A percentile compares a stretch with the other conserved stretches of the same genome.
Evolutionary conservation across 1,140 invertebrate genomes (phyloP).

Genomic region (Druon quercuslanigerum): DNA sequence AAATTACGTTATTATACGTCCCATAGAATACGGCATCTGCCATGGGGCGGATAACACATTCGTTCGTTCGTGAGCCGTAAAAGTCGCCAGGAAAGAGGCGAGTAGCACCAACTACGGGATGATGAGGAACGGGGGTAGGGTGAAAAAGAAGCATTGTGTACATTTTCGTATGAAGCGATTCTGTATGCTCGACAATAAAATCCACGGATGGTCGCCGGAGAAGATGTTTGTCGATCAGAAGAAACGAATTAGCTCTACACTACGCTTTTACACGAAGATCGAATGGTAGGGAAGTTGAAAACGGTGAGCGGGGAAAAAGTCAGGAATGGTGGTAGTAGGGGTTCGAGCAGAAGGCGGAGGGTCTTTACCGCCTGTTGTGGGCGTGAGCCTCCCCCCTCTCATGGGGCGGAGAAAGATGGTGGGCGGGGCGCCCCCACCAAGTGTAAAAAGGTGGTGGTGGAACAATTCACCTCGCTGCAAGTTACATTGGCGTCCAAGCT

Average conservation of each 20-base stretch:
- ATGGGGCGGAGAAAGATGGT: conserved; percentile 43
- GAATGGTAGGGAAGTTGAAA: conserved; percentile 50
- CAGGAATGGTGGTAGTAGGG: conserved; percentile 36
- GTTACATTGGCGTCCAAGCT: neutral
- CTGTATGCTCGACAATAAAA: conserved; percentile 66
- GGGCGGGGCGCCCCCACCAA: conserved; percentile 42
- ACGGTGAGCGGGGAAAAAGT: conserved; percentile 21
- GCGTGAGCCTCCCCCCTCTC: conserved; percentile 22
- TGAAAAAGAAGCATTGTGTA: conserved; percentile 57
- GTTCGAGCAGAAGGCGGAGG: conserved; percentile 23
- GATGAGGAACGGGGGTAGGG: neutral
- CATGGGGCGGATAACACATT: conserved; percentile 66
- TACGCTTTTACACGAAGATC: conserved; percentile 37
- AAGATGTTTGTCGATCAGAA: conserved; percentile 63
- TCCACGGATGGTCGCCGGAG: conserved; percentile 51
- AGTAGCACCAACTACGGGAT: conserved; percentile 28
- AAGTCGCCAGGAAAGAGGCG: conserved; percentile 43
- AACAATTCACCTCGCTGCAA: neutral
- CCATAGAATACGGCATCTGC: conserved; percentile 61
- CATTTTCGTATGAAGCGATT: conserved; percentile 73
- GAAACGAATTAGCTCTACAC: conserved; percentile 69
- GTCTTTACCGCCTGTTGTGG: conserved; percentile 10
- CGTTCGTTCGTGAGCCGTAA: conserved; percentile 57
- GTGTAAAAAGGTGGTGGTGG: neutral
- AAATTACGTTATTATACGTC: conserved; percentile 59